A percentile compares a stretch with the other conserved stretches of the same genome.
Conservation (phyloP, 2,797 vertebrate species). For the Xiphophorus birchmanni region DNA sequence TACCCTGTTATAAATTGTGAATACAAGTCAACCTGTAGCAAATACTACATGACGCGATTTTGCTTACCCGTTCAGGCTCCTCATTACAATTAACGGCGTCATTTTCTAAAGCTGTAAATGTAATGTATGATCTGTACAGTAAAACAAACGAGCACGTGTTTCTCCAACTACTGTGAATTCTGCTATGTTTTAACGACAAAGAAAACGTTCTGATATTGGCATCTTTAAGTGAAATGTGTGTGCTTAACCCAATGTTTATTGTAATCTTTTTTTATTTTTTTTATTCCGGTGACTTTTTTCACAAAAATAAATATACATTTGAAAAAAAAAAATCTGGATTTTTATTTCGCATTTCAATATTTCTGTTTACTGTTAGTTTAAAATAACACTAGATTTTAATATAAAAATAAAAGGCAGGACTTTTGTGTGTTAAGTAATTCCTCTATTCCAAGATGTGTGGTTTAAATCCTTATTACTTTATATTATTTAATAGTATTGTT, state of each 20-base stretch:
- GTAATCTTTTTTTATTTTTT: background rate
- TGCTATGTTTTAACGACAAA: background rate
- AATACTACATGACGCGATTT: background rate
- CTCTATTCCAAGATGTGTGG: background rate
- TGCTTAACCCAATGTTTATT: constrained; percentile 15
- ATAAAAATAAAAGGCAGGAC: background rate
- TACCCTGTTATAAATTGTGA: background rate
- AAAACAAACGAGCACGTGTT: background rate
- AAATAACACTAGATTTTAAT: background rate
- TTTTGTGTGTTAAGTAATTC: background rate
- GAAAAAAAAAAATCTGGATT: background rate
- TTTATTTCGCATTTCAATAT: background rate
- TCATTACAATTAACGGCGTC: constrained; percentile 6
- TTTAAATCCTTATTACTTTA: background rate
- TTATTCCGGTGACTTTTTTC: background rate
- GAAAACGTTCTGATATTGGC: background rate
- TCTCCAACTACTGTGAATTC: constrained; percentile 10
- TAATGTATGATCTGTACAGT: background rate
- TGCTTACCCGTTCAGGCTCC: background rate
- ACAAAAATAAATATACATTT: constrained; percentile 2
- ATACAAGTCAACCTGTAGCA: background rate
- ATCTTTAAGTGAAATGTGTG: background rate
- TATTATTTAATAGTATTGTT: background rate
- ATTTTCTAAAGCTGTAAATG: constrained; percentile 7
- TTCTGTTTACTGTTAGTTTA: background rate